A percentile compares a stretch with the other conserved stretches of the same genome.
These are phyloP conservation scores for Nanorana parkeri DNA, from an alignment of 2,113 vertebrate genomes.

Conservation along the genomic window DNA sequence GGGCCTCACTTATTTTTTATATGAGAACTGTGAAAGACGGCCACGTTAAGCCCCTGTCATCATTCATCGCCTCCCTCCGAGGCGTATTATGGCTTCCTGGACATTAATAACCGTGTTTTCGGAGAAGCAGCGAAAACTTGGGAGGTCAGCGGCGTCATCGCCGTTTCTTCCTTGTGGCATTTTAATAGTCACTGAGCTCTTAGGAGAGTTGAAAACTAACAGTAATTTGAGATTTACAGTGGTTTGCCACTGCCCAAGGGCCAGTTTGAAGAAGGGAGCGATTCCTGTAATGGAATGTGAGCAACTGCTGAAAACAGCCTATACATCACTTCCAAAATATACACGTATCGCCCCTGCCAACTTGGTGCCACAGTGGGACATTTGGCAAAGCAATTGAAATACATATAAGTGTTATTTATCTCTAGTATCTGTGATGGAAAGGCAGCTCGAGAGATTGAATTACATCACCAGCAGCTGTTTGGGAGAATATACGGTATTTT, in stretches of 20 bases:
- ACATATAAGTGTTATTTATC: constrained; percentile 65
- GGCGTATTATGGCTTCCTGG: constrained; percentile 23
- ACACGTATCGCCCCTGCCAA: constrained; percentile 73
- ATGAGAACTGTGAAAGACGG: constrained; percentile 12
- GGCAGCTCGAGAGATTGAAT: constrained; percentile 80
- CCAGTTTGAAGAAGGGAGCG: constrained; percentile 63
- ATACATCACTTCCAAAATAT: constrained; percentile 65
- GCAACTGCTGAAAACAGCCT: constrained; percentile 76
- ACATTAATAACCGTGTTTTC: constrained; percentile 54
- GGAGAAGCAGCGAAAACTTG: constrained; percentile 57
- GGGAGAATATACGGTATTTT: constrained; percentile 73
- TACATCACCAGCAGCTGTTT: constrained; percentile 81
- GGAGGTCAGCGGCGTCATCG: constrained; percentile 62
- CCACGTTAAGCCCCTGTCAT: neutral
- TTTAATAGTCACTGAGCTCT: constrained; percentile 59
- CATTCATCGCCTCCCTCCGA: constrained; percentile 67
- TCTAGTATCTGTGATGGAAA: constrained; percentile 70
- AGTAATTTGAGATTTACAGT: constrained; percentile 63
- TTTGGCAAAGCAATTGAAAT: constrained; percentile 68
- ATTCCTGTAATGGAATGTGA: constrained; percentile 69
- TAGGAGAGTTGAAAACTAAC: constrained; percentile 61
- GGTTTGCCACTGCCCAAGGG: neutral
- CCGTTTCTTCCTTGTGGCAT: constrained; percentile 58
- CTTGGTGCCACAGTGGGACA: constrained; percentile 67
- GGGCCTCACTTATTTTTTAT: neutral